Evolutionary conservation across 2,113 vertebrate genomes (phyloP), one percentile per base, ranked within the genome.

Genomic region (Circaetus gallicus): DNA sequence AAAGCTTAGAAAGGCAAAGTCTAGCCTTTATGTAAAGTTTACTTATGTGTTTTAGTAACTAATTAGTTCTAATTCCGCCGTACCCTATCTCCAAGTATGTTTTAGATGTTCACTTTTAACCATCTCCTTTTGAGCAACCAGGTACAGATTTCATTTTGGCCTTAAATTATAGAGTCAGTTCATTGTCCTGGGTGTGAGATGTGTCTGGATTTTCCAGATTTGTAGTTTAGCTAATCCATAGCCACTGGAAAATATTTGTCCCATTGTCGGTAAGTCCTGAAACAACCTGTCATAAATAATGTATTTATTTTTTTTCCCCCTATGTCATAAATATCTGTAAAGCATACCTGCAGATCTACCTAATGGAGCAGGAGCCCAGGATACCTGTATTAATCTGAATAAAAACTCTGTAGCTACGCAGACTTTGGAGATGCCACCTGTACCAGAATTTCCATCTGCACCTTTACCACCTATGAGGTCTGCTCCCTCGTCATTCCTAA

Each of bases 301-400:
- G 21, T 40, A 7, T 85, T 42, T 90, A n/a, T 32, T 45, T 31
- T 5, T 25, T 9, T 26, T 8, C 16, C 10, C 9, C 4, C 2
- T 1, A 1, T 86, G 26, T 89, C 20, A 61, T 80, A 87, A 88
- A 93, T 91, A 11, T 26, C 6, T 59, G 34, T 89, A 72, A 96
- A 98, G 97, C 56, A 38, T 71, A 40, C 78, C 88, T 96, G n/a
- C 83, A 90, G 94, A 79, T 82, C 62, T 94, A 28, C 69, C 50
- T 71, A 90, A 94, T 76, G 93, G 73, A 94, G 40, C 84, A 65
- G 92, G 56, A 82, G 16, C 36, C 28, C 82, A 79, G 38, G 81
- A 88, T 42, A 24, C 82, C n/a, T 86, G 25, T 78, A 32, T 70
- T 78, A 53, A 67, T 92, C 56, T 71, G 71, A 90, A 36, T 53